Evolutionary conservation across 2,797 vertebrate genomes (phyloP).

Genomic region (Heliangelus exortis): DNA sequence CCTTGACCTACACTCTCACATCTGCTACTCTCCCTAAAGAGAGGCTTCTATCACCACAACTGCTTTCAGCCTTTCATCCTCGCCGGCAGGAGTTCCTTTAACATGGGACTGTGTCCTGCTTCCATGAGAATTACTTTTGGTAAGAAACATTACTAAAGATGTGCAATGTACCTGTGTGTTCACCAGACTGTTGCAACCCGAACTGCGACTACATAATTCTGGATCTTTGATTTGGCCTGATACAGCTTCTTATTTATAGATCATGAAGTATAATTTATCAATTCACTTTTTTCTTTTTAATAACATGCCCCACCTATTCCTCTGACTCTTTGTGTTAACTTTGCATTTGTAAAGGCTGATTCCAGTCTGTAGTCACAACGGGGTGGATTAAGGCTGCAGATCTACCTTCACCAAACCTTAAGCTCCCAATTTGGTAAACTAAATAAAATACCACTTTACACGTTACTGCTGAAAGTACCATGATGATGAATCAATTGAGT

Average conservation of each 20-base stretch:
- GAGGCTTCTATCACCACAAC: background rate
- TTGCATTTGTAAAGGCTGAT: background rate
- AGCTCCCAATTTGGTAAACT: background rate
- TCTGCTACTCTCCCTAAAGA: background rate
- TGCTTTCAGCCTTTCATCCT: background rate
- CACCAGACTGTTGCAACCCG: background rate
- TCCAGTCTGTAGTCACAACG: background rate
- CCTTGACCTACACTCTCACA: background rate
- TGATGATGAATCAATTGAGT: background rate
- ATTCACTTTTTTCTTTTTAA: background rate
- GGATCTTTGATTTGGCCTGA: background rate
- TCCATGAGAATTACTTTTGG: background rate
- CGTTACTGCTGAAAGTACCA: background rate
- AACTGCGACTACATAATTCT: background rate
- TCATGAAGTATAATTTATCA: background rate
- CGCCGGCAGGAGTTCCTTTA: background rate
- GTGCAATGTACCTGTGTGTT: background rate
- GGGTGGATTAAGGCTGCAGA: background rate
- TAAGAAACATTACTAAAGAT: background rate
- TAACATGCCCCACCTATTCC: background rate
- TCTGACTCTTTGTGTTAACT: background rate
- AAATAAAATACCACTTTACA: background rate
- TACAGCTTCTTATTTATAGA: background rate
- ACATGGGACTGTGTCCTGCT: background rate
- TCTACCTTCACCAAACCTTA: background rate